Evolutionary conservation across 2,797 vertebrate species (phyloP), one percentile per base, ranked within the genome.

Genomic region (Manis pentadactyla): DNA sequence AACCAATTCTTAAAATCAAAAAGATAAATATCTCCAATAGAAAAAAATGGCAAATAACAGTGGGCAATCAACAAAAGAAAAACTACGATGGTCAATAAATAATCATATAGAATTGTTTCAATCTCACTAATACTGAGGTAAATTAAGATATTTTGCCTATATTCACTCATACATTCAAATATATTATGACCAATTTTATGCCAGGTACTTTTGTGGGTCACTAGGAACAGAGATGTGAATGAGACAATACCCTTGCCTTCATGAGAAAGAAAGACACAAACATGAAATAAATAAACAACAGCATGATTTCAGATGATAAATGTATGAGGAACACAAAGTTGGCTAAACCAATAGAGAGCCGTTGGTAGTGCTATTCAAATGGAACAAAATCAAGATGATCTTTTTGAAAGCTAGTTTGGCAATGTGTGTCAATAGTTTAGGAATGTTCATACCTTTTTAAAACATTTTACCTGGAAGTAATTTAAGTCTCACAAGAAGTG

Each of bases 201-300:
- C 7, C 42, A 90, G 12, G 42, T 82, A 81, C 25, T 81, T 53
- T 49, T 74, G 81, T 57, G 34, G 49, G 61, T 46, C 31, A 69
- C 4, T 39, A 69, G 49, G 51, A 87, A 82, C 25, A 93, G 1
- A 31, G 49, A 87, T 4, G 14, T 23, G 31, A 78, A 93, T 19
- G n/a, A 89, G 57, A 88, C 29, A 75, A 42, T 55, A 90, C 13
- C 1, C 9, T 7, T 42, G 0, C 11, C 27, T 34, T 82, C 21
- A 69, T 81, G 51, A 77, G 82, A 85, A 55, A 71, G 53, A 83
- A 57, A 79, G n/a, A 63, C 25, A 42, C 1, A 73, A 79, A 23
- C 42, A 95, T 84, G 39, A 83, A 59, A 37, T 88, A 64, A 61
- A 75, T 37, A 74, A 94, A 29, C 63, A 79, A n/a, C 42, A 73